Evolutionary conservation across 1,140 invertebrate species (phyloP), one percentile per base, ranked within the genome.

Genomic region (Lordiphosa clarofinis): DNA sequence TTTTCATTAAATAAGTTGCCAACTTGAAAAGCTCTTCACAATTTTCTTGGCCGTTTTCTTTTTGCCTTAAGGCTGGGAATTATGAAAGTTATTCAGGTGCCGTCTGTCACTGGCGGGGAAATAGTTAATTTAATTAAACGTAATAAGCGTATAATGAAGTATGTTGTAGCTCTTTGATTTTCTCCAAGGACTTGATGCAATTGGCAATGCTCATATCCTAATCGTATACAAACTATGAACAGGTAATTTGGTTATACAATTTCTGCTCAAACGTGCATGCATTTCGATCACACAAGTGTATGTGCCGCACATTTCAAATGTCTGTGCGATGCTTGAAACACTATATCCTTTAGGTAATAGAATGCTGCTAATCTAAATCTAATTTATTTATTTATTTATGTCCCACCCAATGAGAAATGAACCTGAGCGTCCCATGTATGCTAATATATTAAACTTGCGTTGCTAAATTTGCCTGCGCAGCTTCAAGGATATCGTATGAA

Each of bases 231-330:
- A n/a, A n/a, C n/a, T n/a, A n/a, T n/a, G n/a, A n/a, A n/a, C 8
- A 10, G 15, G 42, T 12, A 28, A n/a, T 28, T 28, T 6, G 42
- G n/a, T 36, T 35, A 31, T 13, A 11, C 37, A 28, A 8, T 37
- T 43, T 37, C n/a, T 21, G 31, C 5, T 19, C 24, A 31, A 12
- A 31, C 47, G 35, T 49, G 31, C 28, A 36, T 49, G 31, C 43
- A 38, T 44, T 69, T 69, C 61, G 61, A 69, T 69, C 61, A 54
- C 13, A 46, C 43, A 54, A 47, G 53, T 46, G 7, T 37, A 28
- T 40, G 33, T 55, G 31, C 47, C 9, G 13, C 38, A 66, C 12
- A 42, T 35, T 56, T 49, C 53, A 66, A 49, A 48, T 55, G 59
- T 13, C 11, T n/a, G 5, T 11, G 36, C n/a, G 11, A 35, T 24